Evolutionary conservation across 2,888 invertebrate genomes (phyloP), one percentile per base, ranked within the genome.

Genomic region (Hemaris fuciformis): DNA sequence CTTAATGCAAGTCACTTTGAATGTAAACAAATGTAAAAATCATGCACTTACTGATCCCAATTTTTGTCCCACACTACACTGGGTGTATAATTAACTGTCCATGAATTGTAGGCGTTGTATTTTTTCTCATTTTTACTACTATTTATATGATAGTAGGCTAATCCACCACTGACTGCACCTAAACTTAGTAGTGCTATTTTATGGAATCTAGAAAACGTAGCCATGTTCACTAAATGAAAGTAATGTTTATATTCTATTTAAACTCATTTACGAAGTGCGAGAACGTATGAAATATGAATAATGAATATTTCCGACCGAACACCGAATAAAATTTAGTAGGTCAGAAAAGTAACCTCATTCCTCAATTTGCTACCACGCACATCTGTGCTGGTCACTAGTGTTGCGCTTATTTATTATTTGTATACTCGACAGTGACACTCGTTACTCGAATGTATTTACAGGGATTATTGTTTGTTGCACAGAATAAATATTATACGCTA

Each of bases 31-130:
- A 10, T 38, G 1, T 5, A 25, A n/a, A 45, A 34, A 41, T 15
- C 15, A 31, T 27, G 27, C 64, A 90, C 94, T 94, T 93, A 96
- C 96, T 94, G 95, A 84, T 98, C 98, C 98, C 98, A 98, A 87
- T 98, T 97, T 60, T 89, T 91, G 74, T 98, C 96, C 98, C 98
- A 98, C 78, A 95, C 94, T 0, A 95, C 91, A 62, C 94, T 93
- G 0, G 96, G 95, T 0, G 88, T 89, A 69, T 92, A 94, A 84
- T 94, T 94, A 5, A 95, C 95, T 0, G 96, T 96, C 96, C 96
- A 96, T 0, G 96, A 95, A 72, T 94, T 94, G 43, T 93, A 84
- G 0, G 94, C 95, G 56, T 79, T 83, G 57, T 86, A 87, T 68
- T 93, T 91, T 59, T 87, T 88, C 48, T 87, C 81, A 70, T 88